A percentile compares a stretch with the other conserved stretches of the same genome.
These are phyloP conservation scores for Batillaria attramentaria DNA, from an alignment of 1,140 invertebrate species.

Conservation along the genomic window DNA sequence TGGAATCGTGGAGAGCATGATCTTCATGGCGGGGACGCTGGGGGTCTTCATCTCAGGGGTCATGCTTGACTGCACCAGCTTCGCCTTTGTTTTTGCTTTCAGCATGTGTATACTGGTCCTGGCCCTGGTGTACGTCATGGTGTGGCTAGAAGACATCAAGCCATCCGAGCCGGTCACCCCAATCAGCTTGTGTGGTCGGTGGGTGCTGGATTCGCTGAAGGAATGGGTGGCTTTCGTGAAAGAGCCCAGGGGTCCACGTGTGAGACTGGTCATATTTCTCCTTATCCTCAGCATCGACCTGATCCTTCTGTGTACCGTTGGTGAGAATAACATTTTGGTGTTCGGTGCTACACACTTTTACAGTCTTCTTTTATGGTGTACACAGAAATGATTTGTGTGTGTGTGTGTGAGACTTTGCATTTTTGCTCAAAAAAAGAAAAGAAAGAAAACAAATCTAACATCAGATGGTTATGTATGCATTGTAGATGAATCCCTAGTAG, in stretches of 20 bases:
- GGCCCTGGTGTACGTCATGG: constrained; percentile 68
- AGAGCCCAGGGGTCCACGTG: constrained; percentile 59
- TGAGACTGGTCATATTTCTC: constrained; percentile 60
- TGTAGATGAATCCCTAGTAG: too few relatives aligned
- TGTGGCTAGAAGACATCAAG: constrained; percentile 62
- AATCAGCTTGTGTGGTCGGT: constrained; percentile 4
- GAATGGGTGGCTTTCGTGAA: constrained; percentile 65
- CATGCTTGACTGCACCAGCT: constrained; percentile 67
- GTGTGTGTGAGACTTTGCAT: too few relatives aligned
- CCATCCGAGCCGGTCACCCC: constrained; percentile 4
- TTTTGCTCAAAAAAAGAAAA: too few relatives aligned
- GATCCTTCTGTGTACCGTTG: constrained; percentile 45
- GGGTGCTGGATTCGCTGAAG: constrained; percentile 15
- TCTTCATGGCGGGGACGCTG: constrained; percentile 71
- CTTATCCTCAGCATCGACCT: constrained; percentile 55
- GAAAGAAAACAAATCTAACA: too few relatives aligned
- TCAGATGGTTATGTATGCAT: too few relatives aligned
- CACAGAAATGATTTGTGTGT: too few relatives aligned
- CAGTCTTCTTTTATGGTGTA: too few relatives aligned
- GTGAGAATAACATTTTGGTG: too few relatives aligned
- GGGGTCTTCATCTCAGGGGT: constrained; percentile 71
- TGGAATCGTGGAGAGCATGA: constrained; percentile 82
- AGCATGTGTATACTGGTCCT: constrained; percentile 60
- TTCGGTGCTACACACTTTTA: too few relatives aligned
- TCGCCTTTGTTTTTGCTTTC: constrained; percentile 65